Percentiles rank a stretch among this genome's conserved stretches.
phyloP scores from a whole-genome alignment of 2,797 vertebrate species.

The Cyclopterus lumpus region DNA sequence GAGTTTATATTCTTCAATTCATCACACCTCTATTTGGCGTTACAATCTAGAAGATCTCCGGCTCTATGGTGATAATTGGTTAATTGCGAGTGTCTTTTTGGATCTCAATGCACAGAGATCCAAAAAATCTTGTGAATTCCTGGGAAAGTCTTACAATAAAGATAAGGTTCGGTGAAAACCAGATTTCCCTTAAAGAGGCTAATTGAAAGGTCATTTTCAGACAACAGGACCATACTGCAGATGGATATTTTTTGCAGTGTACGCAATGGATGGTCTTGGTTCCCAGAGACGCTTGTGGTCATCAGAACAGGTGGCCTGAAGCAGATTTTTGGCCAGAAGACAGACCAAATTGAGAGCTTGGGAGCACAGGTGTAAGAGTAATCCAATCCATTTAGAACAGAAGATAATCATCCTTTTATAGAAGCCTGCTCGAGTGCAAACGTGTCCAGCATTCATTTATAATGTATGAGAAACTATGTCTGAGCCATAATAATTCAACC shows the following conservation, averaged over 20 bases:
- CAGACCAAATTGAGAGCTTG: constrained; percentile 57
- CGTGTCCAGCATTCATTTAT: constrained; percentile 47
- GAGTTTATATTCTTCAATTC: neutral
- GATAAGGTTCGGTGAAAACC: neutral
- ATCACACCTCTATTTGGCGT: neutral
- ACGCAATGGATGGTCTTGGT: constrained; percentile 29
- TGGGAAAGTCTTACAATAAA: neutral
- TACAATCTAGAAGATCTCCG: neutral
- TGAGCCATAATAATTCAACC: constrained; percentile 66
- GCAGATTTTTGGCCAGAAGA: constrained; percentile 72
- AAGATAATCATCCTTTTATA: constrained; percentile 67
- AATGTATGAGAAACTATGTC: constrained; percentile 70
- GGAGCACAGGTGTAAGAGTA: constrained; percentile 62
- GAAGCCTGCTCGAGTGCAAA: constrained; percentile 53
- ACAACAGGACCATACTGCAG: neutral
- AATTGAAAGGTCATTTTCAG: neutral
- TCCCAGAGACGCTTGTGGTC: constrained; percentile 47
- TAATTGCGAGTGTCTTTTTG: neutral
- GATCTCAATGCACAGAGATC: neutral
- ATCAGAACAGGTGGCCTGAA: constrained; percentile 76
- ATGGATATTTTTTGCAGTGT: constrained; percentile 57
- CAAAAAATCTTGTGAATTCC: neutral
- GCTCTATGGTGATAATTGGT: neutral
- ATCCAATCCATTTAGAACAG: constrained; percentile 57
- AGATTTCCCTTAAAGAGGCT: neutral